Evolutionary conservation across 2,888 invertebrate genomes (phyloP).

Genomic region (Hartigia nigra): DNA sequence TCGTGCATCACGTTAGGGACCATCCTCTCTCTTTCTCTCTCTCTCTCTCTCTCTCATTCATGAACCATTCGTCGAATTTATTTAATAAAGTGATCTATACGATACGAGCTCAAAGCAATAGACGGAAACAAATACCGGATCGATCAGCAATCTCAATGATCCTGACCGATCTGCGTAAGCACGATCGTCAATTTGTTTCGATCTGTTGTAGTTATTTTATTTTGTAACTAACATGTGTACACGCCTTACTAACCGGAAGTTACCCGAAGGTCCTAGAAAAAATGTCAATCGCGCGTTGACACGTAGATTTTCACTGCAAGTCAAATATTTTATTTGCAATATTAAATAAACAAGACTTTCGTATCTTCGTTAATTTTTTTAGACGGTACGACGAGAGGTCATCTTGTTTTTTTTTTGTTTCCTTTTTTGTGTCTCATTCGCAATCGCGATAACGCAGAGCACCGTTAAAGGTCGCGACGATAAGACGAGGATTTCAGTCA

Average conservation of each 20-base stretch:
- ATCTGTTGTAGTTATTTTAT: slow-evolving; percentile 17
- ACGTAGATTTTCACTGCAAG: not conserved
- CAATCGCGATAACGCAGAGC: not conserved
- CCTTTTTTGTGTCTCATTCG: not conserved
- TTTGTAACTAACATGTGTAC: slow-evolving; percentile 21
- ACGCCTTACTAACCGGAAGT: slow-evolving; percentile 21
- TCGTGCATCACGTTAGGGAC: slow-evolving; percentile 36
- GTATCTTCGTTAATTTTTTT: not conserved
- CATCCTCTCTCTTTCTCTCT: slow-evolving; percentile 20
- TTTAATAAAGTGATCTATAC: slow-evolving; percentile 24
- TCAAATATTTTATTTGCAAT: too few relatives aligned
- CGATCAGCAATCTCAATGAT: slow-evolving; percentile 11
- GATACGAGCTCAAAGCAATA: slow-evolving; percentile 15
- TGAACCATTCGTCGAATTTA: slow-evolving; percentile 22
- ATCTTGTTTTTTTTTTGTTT: not conserved
- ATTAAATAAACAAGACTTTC: not conserved
- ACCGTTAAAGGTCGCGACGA: not conserved
- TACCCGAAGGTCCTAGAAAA: not conserved
- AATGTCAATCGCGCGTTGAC: not conserved
- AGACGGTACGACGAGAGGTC: not conserved
- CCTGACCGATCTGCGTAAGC: slow-evolving; percentile 20
- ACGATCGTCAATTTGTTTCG: slow-evolving; percentile 22
- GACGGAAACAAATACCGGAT: slow-evolving; percentile 19
- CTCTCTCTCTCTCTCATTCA: slow-evolving; percentile 19
- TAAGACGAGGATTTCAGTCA: not conserved